Conservation (phyloP, 2,113 vertebrate species). For the Chitala chitala region DNA sequence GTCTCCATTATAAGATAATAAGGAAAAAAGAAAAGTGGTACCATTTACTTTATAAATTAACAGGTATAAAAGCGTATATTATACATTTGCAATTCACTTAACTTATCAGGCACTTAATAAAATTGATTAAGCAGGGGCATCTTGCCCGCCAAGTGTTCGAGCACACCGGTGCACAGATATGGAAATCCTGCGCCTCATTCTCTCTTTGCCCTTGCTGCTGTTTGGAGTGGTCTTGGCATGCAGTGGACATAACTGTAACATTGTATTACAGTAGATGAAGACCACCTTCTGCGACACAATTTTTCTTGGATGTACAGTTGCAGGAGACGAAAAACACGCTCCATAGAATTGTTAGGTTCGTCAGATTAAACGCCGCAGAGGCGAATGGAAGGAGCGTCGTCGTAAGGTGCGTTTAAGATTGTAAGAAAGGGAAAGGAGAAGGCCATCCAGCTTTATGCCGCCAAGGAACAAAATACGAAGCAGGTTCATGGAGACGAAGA, state of each 20-base stretch:
- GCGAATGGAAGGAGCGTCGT: neutral
- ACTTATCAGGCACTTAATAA: conserved; percentile 7
- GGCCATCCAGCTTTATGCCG: conserved; percentile 16
- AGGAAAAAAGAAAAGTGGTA: neutral
- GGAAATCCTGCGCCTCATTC: conserved; percentile 7
- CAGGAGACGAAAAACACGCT: too few species aligned
- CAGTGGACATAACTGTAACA: conserved; percentile 18
- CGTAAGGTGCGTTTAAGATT: neutral
- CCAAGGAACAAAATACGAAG: conserved; percentile 6
- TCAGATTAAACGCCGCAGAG: conserved; percentile 11
- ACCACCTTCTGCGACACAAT: neutral
- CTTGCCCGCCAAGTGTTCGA: neutral
- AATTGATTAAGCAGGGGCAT: conserved; percentile 10
- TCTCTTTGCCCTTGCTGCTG: conserved; percentile 28
- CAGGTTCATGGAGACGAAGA: conserved; percentile 1
- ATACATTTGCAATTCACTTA: neutral
- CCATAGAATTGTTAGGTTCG: too few species aligned
- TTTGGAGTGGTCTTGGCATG: conserved; percentile 10
- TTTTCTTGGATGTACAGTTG: neutral
- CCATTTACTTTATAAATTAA: neutral
- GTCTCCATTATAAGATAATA: conserved; percentile 3
- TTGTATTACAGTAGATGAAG: neutral
- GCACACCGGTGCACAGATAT: neutral
- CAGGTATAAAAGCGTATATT: conserved; percentile 1
- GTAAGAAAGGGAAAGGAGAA: neutral